Evolutionary conservation across 2,113 vertebrate species (phyloP).

Genomic region (Ailuropoda melanoleuca): DNA sequence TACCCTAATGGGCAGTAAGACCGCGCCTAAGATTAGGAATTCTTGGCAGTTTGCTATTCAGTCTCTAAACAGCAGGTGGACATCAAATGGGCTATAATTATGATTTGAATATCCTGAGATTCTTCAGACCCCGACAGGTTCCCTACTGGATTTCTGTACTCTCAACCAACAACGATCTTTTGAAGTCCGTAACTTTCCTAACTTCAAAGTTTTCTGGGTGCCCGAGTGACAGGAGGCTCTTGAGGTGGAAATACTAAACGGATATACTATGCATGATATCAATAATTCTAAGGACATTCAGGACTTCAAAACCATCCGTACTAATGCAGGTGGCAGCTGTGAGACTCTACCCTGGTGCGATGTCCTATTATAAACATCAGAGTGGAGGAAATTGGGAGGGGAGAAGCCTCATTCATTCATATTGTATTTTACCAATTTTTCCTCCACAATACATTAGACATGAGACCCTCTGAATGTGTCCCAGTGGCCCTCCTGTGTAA

Average conservation of each 20-base stretch:
- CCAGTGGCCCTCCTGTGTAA: rapidly evolving
- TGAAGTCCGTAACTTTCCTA: neutral
- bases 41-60: neutral
- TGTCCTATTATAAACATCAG: neutral
- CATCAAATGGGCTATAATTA: neutral
- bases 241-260: neutral
- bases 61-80: neutral
- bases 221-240: neutral
- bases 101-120: neutral
- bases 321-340: neutral
- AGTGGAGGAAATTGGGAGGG: neutral
- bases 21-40: neutral
- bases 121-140: neutral
- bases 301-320: neutral
- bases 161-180: neutral
- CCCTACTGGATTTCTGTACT: neutral
- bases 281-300: neutral
- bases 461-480: neutral
- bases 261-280: rapidly evolving
- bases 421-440: neutral
- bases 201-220: neutral
- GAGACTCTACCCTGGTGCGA: rapidly evolving
- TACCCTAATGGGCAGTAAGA: neutral
- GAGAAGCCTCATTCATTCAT: neutral
- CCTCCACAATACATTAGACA: rapidly evolving